phyloP scores from a whole-genome alignment of 2,888 invertebrate species.

The Ptilodon capucinus region DNA sequence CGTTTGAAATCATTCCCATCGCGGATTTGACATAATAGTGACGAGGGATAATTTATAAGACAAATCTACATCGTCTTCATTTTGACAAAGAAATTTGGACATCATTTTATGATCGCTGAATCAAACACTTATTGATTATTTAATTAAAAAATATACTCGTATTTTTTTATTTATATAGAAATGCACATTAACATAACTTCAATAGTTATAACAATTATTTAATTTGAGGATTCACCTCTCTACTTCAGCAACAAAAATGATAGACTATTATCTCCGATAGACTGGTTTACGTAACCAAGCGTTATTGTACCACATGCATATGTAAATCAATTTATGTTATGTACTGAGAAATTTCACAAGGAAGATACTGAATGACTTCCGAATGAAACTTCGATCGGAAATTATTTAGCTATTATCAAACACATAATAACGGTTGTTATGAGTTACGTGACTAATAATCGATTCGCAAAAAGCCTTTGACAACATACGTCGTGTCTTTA shows the following conservation, averaged over 20 bases:
- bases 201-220: neutral
- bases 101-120: too few relatives aligned
- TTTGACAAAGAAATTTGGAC: too few relatives aligned
- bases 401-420: conserved; percentile 8
- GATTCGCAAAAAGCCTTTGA: neutral
- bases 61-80: too few relatives aligned
- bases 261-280: conserved; percentile 25
- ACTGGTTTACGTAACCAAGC: conserved; percentile 24
- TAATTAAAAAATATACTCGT: too few relatives aligned
- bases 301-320: conserved; percentile 32
- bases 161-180: too few relatives aligned
- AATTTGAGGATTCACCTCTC: conserved; percentile 8
- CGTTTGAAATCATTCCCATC: too few relatives aligned
- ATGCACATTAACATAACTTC: too few relatives aligned
- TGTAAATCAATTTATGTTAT: conserved; percentile 51
- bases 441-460: neutral
- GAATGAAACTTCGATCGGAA: conserved; percentile 30
- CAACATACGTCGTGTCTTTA: neutral
- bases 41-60: too few relatives aligned
- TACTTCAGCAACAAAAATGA: conserved; percentile 16
- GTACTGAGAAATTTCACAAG: conserved; percentile 57
- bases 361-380: conserved; percentile 49
- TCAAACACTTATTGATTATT: too few relatives aligned
- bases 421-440: conserved; percentile 11
- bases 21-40: too few relatives aligned